Percentiles rank a stretch among this genome's conserved stretches.
Conservation (phyloP, 2,113 vertebrate species). For the Leuciscus idus region DNA sequence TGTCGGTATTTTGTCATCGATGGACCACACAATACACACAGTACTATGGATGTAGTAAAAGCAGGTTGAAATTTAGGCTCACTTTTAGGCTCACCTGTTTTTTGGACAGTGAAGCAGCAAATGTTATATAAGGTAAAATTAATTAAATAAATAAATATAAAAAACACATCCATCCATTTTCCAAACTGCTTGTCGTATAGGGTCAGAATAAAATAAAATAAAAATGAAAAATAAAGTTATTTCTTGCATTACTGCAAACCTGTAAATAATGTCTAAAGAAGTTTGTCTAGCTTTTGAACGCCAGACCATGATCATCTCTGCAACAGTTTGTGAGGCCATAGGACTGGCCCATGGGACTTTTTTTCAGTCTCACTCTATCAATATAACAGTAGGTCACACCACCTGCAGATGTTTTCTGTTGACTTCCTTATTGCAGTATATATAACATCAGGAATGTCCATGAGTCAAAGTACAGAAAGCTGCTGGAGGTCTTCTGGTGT, state of each 20-base stretch:
- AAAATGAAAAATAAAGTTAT: too few relatives aligned
- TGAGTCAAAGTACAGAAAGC: conserved; percentile 22
- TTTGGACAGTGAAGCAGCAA: neutral
- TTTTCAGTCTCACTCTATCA: neutral
- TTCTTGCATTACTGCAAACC: neutral
- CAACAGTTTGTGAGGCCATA: neutral
- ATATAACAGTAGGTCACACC: neutral
- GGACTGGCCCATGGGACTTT: neutral
- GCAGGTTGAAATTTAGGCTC: neutral
- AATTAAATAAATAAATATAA: neutral
- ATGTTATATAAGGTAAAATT: neutral
- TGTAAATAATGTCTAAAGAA: neutral
- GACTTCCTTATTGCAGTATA: neutral
- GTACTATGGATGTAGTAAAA: neutral
- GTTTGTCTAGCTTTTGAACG: neutral
- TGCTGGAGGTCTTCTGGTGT: neutral
- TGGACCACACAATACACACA: neutral
- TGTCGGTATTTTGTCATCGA: neutral
- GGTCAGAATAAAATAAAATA: neutral
- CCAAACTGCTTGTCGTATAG: too few relatives aligned
- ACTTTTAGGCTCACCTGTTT: neutral
- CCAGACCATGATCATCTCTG: neutral
- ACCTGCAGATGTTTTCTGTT: conserved; percentile 9
- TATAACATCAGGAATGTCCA: neutral
- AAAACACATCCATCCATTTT: too few relatives aligned